Evolutionary conservation across 2,797 vertebrate genomes (phyloP).

Genomic region (Sebastes glaucus): DNA sequence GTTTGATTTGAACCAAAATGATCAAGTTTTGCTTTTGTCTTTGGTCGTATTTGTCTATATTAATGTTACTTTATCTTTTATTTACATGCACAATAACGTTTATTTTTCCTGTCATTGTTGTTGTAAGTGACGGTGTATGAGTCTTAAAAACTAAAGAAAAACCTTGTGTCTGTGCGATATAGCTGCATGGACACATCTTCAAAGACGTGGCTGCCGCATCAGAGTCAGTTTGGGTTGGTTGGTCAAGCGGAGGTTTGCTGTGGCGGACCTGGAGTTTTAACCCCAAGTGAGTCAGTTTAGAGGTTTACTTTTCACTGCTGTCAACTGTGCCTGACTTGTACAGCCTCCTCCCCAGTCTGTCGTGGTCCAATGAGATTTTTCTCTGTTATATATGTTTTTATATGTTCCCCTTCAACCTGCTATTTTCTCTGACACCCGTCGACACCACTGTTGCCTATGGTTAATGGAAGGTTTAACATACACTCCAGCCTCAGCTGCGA

Average conservation of each 20-base stretch:
- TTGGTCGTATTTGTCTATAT: neutral
- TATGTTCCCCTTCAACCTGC: constrained; percentile 32
- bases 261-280: constrained; percentile 78
- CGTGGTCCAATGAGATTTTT: constrained; percentile 38
- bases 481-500: neutral
- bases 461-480: constrained; percentile 36
- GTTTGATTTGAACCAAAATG: neutral
- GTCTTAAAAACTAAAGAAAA: constrained; percentile 16
- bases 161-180: constrained; percentile 71
- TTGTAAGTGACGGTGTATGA: neutral
- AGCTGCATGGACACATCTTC: constrained; percentile 80
- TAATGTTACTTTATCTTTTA: neutral
- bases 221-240: constrained; percentile 79
- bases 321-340: constrained; percentile 42
- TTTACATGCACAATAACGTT: neutral
- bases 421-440: constrained; percentile 11
- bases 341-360: constrained; percentile 52
- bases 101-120: neutral
- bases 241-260: constrained; percentile 81
- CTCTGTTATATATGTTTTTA: constrained; percentile 60
- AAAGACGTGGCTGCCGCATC: constrained; percentile 80
- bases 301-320: constrained; percentile 28
- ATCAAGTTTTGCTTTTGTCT: neutral
- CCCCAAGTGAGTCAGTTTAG: constrained; percentile 76
- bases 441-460: constrained; percentile 12